Evolutionary conservation across 2,797 vertebrate species (phyloP), one percentile per base, ranked within the genome.

Genomic region (Acipenser oxyrinchus): DNA sequence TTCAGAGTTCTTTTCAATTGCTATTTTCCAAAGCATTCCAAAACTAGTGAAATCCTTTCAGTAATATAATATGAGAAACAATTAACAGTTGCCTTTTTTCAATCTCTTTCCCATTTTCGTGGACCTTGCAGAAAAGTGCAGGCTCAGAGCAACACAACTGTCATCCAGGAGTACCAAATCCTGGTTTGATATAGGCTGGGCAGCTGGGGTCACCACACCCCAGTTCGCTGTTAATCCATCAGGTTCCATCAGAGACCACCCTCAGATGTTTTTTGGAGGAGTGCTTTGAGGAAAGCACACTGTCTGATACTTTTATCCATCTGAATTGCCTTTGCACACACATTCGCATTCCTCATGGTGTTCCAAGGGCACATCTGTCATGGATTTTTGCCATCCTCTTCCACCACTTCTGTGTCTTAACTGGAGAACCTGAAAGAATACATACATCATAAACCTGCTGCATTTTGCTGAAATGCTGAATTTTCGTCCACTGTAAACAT

Each of bases 311-410:
- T 3, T 74, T 83, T 89, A 89, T 82, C 91, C 94, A 84, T 91
- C 91, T 2, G 78, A 78, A 86, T 89, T 91, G 68, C 94, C 92
- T 84, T 90, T 91, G 80, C 97, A 99, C 72, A 92, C 88, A 77
- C 97, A 99, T 86, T 88, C 83, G 73, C 97, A 99, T 78, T 96
- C 95, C 73, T 99, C 97, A 0, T 99, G 97, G 82, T 99, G 97
- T 75, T 99, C 97, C 88, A 99, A 79, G 67, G 88, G 78, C 72
- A 99, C 94, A 11, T 99, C 96, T 0, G 94, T 92, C 83, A 99
- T 82, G 6, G 94, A 91, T 84, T 98, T 98, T 78, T 95, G 96
- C 74, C 97, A 75, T 48, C 92, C 92, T 51, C 86, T 84, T 64
- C 84, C 81, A 4, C 94, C 95, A 3, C 74, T 85, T 66, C 94